Conservation (phyloP, 2,888 invertebrate genomes). For the Melieria crassipennis region DNA sequence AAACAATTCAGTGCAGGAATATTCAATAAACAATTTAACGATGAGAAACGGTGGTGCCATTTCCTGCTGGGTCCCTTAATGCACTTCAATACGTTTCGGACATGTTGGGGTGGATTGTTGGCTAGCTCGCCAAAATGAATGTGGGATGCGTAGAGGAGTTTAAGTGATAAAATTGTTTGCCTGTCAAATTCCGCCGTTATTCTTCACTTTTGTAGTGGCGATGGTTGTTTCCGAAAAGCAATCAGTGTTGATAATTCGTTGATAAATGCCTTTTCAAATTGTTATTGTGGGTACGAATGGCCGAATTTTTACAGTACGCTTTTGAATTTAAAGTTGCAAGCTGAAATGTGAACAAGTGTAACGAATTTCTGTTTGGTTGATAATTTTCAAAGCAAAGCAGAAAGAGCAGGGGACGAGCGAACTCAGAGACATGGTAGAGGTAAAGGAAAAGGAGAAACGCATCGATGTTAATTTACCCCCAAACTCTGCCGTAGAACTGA, state of each 20-base stretch:
- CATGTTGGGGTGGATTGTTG: too few relatives aligned
- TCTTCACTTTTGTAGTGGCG: neutral
- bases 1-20: too few relatives aligned
- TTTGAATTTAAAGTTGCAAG: neutral
- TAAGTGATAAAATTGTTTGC: neutral
- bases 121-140: too few relatives aligned
- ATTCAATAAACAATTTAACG: too few relatives aligned
- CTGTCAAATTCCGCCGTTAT: neutral
- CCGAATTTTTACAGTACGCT: too few relatives aligned
- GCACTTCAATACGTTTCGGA: too few relatives aligned
- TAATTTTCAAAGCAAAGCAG: neutral
- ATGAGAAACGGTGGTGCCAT: too few relatives aligned
- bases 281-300: neutral
- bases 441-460: too few relatives aligned
- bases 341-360: conserved; percentile 48
- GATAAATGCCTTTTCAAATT: conserved; percentile 56
- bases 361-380: conserved; percentile 19
- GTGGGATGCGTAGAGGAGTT: too few relatives aligned
- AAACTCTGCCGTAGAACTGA: too few relatives aligned
- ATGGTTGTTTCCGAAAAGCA: conserved; percentile 33
- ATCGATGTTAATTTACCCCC: too few relatives aligned
- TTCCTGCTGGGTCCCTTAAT: too few relatives aligned
- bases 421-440: neutral
- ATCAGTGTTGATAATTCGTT: conserved; percentile 56
- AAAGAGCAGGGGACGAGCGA: neutral